Conservation (phyloP, 2,888 invertebrate species). For the Cylloceria caligata region DNA sequence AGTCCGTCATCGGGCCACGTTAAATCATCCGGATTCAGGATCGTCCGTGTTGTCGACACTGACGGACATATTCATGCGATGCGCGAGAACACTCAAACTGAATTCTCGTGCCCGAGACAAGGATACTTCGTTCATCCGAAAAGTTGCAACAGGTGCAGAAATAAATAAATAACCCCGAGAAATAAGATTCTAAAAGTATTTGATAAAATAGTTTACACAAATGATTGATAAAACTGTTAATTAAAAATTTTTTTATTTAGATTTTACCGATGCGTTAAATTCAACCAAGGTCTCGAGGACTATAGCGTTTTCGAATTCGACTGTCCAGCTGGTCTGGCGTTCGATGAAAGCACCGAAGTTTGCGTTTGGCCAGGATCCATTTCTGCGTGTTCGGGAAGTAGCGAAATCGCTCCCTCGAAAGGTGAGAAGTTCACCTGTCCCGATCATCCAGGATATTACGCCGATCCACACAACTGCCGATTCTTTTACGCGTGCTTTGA, state of each 20-base stretch:
- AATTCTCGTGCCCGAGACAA: conserved; percentile 91
- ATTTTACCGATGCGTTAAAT: conserved; percentile 93
- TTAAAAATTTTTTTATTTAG: conserved; percentile 79
- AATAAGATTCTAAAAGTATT: too few species aligned
- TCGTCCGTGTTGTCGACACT: conserved; percentile 90
- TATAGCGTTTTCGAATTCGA: conserved; percentile 93
- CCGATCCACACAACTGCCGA: conserved; percentile 92
- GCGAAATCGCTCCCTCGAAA: conserved; percentile 92
- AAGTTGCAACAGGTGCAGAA: conserved; percentile 87
- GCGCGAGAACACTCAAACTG: conserved; percentile 90
- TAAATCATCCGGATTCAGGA: conserved; percentile 90
- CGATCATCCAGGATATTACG: conserved; percentile 90
- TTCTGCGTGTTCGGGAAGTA: conserved; percentile 91
- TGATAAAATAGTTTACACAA: too few species aligned
- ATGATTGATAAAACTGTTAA: conserved; percentile 33
- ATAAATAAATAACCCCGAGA: not conserved
- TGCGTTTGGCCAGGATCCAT: conserved; percentile 93
- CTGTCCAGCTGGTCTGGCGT: conserved; percentile 91
- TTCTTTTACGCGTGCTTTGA: conserved; percentile 94
- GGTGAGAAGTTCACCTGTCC: conserved; percentile 89
- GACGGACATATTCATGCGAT: conserved; percentile 90
- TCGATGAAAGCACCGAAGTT: conserved; percentile 91
- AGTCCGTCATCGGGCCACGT: conserved; percentile 82
- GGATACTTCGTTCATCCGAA: conserved; percentile 92
- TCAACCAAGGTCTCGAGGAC: conserved; percentile 90